These are phyloP conservation scores for Hyposoter didymator DNA, from an alignment of 2,888 invertebrate species.

Conservation along the genomic window DNA sequence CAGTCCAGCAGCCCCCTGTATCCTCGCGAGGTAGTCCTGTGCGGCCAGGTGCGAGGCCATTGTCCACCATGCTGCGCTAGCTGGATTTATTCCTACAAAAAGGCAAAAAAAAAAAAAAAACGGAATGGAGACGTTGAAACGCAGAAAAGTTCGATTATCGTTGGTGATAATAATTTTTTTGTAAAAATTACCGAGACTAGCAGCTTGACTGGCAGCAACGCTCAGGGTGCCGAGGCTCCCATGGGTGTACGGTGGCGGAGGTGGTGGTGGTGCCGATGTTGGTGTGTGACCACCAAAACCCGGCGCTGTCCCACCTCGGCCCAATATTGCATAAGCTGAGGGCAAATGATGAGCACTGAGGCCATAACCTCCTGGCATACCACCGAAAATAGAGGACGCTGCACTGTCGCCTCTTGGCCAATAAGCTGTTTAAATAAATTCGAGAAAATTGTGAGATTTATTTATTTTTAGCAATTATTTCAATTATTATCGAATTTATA, in stretches of 20 bases:
- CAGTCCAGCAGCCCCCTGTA: slow-evolving; percentile 91
- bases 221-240: slow-evolving; percentile 88
- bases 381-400: slow-evolving; percentile 82
- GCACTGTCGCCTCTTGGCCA: slow-evolving; percentile 89
- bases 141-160: neutral
- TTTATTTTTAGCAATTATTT: neutral
- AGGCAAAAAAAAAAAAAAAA: neutral
- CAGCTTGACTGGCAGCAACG: slow-evolving; percentile 94
- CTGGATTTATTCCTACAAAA: slow-evolving; percentile 85
- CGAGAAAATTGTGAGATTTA: neutral
- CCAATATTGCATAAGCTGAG: slow-evolving; percentile 83
- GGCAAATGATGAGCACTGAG: slow-evolving; percentile 83
- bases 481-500: neutral
- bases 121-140: too few relatives aligned
- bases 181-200: slow-evolving; percentile 89
- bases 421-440: slow-evolving; percentile 87
- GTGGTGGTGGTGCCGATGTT: slow-evolving; percentile 81
- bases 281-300: slow-evolving; percentile 81
- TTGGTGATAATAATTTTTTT: neutral
- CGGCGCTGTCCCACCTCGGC: slow-evolving; percentile 80
- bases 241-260: slow-evolving; percentile 82
- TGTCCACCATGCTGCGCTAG: slow-evolving; percentile 93
- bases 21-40: slow-evolving; percentile 93
- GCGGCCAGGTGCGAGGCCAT: slow-evolving; percentile 95
- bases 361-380: slow-evolving; percentile 83